Evolutionary conservation across 2,888 invertebrate genomes (phyloP).

Genomic region (Strigamia transsilvanica): DNA sequence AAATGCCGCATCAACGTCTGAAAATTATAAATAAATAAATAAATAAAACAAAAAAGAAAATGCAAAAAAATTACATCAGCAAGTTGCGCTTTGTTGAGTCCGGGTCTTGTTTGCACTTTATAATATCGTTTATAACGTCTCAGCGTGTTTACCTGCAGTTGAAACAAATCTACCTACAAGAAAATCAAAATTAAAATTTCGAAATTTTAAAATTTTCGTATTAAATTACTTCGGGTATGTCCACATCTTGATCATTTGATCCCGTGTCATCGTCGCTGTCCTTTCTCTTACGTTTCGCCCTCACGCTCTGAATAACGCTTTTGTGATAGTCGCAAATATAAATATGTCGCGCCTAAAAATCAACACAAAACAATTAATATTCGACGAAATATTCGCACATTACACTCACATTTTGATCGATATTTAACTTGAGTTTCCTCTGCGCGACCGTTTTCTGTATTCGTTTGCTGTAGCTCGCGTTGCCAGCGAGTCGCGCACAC

Average conservation of each 20-base stretch:
- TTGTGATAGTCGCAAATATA: constrained; percentile 98
- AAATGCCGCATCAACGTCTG: constrained; percentile 95
- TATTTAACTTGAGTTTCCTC: constrained; percentile 84
- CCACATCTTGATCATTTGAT: constrained; percentile 90
- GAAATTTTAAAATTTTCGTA: background rate
- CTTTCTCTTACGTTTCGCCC: constrained; percentile 81
- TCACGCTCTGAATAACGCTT: constrained; percentile 92
- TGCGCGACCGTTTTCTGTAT: constrained; percentile 96
- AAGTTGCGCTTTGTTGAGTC: constrained; percentile 92
- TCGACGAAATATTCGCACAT: background rate
- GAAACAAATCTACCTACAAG: constrained; percentile 79
- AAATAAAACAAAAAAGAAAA: background rate
- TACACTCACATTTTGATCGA: constrained; percentile 76
- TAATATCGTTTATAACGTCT: constrained; percentile 92
- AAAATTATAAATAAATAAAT: constrained; percentile 60
- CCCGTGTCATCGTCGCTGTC: constrained; percentile 84
- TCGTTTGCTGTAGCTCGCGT: constrained; percentile 95
- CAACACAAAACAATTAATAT: constrained; percentile 57
- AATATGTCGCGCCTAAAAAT: constrained; percentile 83
- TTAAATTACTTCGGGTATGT: constrained; percentile 77
- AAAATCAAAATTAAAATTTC: constrained; percentile 25
- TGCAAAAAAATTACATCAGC: constrained; percentile 79
- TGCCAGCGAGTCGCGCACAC: constrained; percentile 87
- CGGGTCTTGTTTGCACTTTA: constrained; percentile 89
- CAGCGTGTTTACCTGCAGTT: constrained; percentile 91